Evolutionary conservation across 2,888 invertebrate species (phyloP), one percentile per base, ranked within the genome.

Genomic region (Agrenia bidenticulata): DNA sequence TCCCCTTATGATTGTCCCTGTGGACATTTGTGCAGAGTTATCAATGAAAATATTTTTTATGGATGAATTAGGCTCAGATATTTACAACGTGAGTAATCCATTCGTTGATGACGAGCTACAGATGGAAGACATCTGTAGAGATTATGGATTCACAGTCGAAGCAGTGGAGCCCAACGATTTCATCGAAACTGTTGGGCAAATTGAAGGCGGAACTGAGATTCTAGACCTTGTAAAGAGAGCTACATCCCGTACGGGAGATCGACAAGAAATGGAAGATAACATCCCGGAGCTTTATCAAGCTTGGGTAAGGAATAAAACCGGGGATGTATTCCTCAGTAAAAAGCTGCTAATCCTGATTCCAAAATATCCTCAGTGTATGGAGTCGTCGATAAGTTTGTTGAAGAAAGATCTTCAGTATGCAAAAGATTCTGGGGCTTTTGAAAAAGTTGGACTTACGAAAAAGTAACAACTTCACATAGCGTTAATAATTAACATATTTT

Each of bases 371-470:
- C 55, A 61, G 37, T 2, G 62, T 7, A 62, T 68, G 2, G 68
- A 68, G 24, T 9, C 39, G 5, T 64, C 68, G 2, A 59, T 64
- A 37, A 64, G 64, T 26, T 54, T 64, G 32, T 58, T 68, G 50
- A 68, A 64, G 45, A 64, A 62, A 55, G 68, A 68, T 26, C 57
- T 68, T 19, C 26, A 24, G 24, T 68, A 59, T 26, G 68, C 68
- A 1, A 64, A 68, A 45, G 56, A 62, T 37, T 64, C 64, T 2
- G 68, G 68, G 7, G 24, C 64, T 1, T 68, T 68, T 53, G 39
- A 59, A 2, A 64, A 64, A 39, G 61, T 68, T 51, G 55, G 60
- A 32, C 57, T 67, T 57, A 53, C 32, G 1, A 63, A 66, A 11
- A n/a, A n/a, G n/a, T n/a, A n/a, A n/a, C n/a, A n/a, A n/a, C n/a